phyloP scores from a whole-genome alignment of 2,797 vertebrate species.

The Epinephelus coioides region DNA sequence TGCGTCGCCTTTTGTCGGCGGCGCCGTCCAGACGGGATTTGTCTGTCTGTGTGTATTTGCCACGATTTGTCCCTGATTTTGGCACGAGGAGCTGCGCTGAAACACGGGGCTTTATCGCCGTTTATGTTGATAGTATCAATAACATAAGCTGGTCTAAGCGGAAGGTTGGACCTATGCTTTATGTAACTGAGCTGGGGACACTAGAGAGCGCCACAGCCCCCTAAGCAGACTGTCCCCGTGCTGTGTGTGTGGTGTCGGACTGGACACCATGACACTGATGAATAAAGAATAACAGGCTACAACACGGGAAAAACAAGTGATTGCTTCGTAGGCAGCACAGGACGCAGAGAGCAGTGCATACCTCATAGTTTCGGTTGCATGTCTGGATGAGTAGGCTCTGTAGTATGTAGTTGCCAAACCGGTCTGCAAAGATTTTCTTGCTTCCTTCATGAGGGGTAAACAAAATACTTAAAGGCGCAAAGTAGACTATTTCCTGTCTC shows the following conservation, averaged over 20 bases:
- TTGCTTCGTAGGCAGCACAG: background rate
- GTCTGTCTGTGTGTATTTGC: background rate
- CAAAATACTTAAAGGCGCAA: conserved; percentile 3
- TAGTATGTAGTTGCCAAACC: conserved; percentile 75
- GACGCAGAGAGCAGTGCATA: background rate
- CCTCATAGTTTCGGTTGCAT: conserved; percentile 56
- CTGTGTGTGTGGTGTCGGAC: conserved; percentile 26
- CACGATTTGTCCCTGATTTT: background rate
- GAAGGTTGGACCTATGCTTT: conserved; percentile 67
- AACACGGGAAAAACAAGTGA: background rate
- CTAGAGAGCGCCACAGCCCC: conserved; percentile 87
- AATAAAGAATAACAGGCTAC: background rate
- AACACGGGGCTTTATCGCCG: conserved; percentile 20
- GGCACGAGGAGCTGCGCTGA: background rate
- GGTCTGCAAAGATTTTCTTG: conserved; percentile 69
- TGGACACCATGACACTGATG: conserved; percentile 28
- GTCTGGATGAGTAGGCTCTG: conserved; percentile 44
- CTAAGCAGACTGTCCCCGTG: conserved; percentile 55
- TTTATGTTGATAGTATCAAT: conserved; percentile 61
- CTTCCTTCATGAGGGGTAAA: conserved; percentile 57
- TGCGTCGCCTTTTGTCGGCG: conserved; percentile 62
- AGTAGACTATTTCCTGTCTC: background rate
- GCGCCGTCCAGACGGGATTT: conserved; percentile 41
- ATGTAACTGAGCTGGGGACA: conserved; percentile 79
- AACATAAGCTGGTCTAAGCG: conserved; percentile 60